Evolutionary conservation across 1,140 invertebrate genomes (phyloP).

Genomic region (Drosophila ogumai): DNA sequence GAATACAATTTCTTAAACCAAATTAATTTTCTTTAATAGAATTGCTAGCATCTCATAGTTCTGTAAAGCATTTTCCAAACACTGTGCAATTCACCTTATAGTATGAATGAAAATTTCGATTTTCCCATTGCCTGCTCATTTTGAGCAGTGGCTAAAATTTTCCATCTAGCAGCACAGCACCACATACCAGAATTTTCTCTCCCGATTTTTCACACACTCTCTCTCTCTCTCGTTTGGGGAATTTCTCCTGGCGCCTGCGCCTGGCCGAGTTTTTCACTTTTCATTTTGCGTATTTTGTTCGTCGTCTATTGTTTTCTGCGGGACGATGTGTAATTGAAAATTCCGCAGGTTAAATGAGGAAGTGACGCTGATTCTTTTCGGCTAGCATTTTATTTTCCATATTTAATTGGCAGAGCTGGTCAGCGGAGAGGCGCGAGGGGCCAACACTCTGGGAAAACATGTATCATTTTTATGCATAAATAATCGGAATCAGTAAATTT

Average conservation of each 20-base stretch:
- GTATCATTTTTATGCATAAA: constrained; percentile 53
- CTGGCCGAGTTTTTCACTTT: constrained; percentile 57
- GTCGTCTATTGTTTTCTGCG: constrained; percentile 55
- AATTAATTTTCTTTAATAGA: background rate
- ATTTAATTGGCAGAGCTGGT: constrained; percentile 67
- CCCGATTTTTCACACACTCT: constrained; percentile 1
- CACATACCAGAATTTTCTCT: constrained; percentile 15
- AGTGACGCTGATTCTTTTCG: constrained; percentile 64
- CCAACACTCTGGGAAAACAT: constrained; percentile 33
- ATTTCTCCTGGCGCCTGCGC: constrained; percentile 65
- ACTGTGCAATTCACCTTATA: constrained; percentile 79
- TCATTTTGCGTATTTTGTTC: constrained; percentile 63
- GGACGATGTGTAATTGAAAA: constrained; percentile 74
- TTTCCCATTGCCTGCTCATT: constrained; percentile 72
- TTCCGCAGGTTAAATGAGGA: constrained; percentile 82
- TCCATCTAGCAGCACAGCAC: constrained; percentile 55
- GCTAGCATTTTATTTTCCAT: constrained; percentile 63
- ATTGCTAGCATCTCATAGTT: background rate
- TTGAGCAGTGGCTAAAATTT: constrained; percentile 59
- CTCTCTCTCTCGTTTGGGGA: constrained; percentile 11
- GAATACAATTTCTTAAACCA: background rate
- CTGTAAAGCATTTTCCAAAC: background rate
- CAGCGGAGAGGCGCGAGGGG: too few species aligned
- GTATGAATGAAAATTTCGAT: constrained; percentile 83
- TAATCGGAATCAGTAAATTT: constrained; percentile 59